Evolutionary conservation across 2,888 invertebrate species (phyloP), one percentile per base, ranked within the genome.

Genomic region (Trilocha varians): DNA sequence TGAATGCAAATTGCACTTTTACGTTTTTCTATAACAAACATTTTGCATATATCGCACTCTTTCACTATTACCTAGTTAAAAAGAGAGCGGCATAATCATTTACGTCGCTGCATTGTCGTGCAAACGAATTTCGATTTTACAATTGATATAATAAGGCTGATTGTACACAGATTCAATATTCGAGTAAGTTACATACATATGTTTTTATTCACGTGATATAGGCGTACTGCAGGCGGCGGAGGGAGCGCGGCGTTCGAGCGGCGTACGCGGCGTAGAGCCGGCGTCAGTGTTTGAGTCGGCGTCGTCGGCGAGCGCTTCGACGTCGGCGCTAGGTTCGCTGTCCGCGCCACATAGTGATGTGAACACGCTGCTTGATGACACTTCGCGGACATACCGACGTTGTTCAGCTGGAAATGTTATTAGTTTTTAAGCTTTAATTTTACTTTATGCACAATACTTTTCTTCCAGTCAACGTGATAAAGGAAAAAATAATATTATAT

Each of bases 331-430:
- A 37, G 37, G 44, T 25, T 40, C 44, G 15, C 40, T 45, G 16
- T 42, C 39, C 32, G 47, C 57, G 35, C 54, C 68, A 56, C 78
- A 68, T 61, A 79, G 62, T 42, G 80, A 65, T 48, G 70, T 50
- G 62, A 83, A 72, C 64, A 74, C 77, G 51, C 55, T 59, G 67
- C 80, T 82, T n/a, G 74, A 52, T 3, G 78, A 72, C 55, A 85
- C 77, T 64, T 84, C 86, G 50, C 68, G 76, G 59, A 82, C 86
- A 63, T 70, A 84, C 43, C 80, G 82, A 38, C 76, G 78, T 67
- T 86, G 86, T 65, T 80, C 83, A 53, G 78, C 86, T 87, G 75
- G 25, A 70, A 65, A 13, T 39, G 9, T n/a, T 38, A 38, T n/a
- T n/a, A n/a, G n/a, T n/a, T n/a, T n/a, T n/a, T n/a, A n/a, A n/a